phyloP scores from a whole-genome alignment of 2,797 vertebrate genomes.

The Enteromius anoplus region DNA sequence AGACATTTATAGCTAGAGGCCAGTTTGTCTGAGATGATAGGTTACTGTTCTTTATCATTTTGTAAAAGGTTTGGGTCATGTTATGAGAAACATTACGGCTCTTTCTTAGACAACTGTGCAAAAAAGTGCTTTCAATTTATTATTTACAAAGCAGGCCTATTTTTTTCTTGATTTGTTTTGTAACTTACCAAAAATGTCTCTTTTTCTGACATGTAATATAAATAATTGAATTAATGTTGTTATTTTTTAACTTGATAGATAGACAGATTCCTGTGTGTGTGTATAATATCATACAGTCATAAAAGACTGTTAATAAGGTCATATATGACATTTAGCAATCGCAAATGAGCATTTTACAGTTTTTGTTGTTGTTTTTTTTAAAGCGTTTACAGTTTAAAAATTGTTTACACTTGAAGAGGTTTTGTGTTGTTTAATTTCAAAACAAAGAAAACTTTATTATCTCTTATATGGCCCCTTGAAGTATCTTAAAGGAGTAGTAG shows the following conservation, averaged over 20 bases:
- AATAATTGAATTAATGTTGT: no score
- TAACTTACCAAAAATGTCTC: no score
- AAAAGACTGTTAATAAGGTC: background rate
- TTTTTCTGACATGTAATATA: no score
- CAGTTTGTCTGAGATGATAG: constrained; percentile 48
- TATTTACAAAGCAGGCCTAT: background rate
- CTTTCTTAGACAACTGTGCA: background rate
- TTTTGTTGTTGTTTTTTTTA: no score
- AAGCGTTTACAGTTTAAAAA: background rate
- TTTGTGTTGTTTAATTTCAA: constrained; percentile 10
- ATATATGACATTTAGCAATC: background rate
- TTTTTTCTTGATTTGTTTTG: no score
- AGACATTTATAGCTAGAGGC: constrained; percentile 45
- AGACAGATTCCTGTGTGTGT: no score
- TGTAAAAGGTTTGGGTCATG: constrained; percentile 46
- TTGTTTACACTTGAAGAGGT: background rate
- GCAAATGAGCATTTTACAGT: background rate
- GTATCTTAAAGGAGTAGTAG: background rate
- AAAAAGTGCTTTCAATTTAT: background rate
- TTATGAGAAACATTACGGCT: background rate
- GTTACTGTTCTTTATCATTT: constrained; percentile 38
- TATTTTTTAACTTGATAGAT: no score
- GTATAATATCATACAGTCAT: background rate
- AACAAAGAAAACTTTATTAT: background rate
- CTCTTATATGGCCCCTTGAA: background rate